Percentiles rank a stretch among this genome's conserved stretches.
These are phyloP conservation scores for Norana najaformis DNA, from an alignment of 2,888 invertebrate species.

Conservation along the genomic window DNA sequence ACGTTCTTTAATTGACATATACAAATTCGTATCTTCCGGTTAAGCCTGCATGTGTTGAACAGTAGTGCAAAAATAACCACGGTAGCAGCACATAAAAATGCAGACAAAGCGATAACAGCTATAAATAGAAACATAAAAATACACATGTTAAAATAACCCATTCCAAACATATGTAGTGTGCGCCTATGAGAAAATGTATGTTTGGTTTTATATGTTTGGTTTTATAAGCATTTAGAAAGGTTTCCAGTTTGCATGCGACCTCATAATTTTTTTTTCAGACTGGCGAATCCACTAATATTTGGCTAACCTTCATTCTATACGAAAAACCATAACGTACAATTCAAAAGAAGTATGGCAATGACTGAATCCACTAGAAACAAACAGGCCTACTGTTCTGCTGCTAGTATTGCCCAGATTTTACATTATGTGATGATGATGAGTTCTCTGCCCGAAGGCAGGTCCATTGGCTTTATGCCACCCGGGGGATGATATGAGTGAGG, in stretches of 20 bases:
- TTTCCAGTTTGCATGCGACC: too few relatives aligned
- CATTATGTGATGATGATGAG: too few relatives aligned
- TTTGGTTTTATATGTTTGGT: neutral
- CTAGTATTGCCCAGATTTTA: neutral
- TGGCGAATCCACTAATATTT: too few relatives aligned
- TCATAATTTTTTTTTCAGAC: too few relatives aligned
- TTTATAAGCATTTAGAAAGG: neutral
- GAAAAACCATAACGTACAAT: too few relatives aligned
- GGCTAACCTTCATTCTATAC: too few relatives aligned
- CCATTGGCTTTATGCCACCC: too few relatives aligned
- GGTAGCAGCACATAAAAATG: neutral
- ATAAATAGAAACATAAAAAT: neutral
- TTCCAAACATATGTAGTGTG: neutral
- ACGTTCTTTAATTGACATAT: neutral
- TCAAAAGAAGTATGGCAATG: too few relatives aligned
- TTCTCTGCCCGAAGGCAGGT: too few relatives aligned
- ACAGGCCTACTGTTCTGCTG: neutral
- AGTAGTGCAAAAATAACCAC: neutral
- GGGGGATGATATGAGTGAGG: too few relatives aligned
- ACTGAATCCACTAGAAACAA: too few relatives aligned
- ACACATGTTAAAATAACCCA: neutral
- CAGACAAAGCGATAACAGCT: neutral
- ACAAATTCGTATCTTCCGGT: neutral
- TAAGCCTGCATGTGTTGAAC: neutral
- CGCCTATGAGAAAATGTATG: neutral